A percentile compares a stretch with the other conserved stretches of the same genome.
These are phyloP conservation scores for Agriopis marginaria DNA, from an alignment of 2,888 invertebrate genomes.

Conservation along the genomic window DNA sequence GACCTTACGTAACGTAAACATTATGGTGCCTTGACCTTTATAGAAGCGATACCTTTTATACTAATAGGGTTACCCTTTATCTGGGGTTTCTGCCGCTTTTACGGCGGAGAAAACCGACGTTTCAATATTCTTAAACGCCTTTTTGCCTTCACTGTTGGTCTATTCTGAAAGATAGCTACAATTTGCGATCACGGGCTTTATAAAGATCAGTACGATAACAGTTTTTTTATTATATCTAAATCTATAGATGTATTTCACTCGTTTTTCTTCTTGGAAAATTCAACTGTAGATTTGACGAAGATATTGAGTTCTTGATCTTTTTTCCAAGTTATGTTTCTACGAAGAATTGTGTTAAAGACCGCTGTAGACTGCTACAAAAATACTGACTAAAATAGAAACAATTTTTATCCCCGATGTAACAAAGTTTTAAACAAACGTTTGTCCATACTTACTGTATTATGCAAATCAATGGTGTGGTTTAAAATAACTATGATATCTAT, in stretches of 20 bases:
- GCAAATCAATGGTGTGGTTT: no score
- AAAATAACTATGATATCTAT: no score
- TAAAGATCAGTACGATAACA: not conserved
- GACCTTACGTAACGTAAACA: constrained; percentile 17
- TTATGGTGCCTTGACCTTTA: constrained; percentile 28
- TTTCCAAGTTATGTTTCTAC: no score
- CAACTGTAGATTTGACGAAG: no score
- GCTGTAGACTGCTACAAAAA: no score
- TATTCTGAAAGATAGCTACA: not conserved
- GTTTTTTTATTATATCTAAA: not conserved
- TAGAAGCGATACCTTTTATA: constrained; percentile 5
- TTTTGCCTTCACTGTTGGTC: constrained; percentile 4
- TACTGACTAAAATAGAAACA: no score
- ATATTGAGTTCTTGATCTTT: no score
- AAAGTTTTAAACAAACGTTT: no score
- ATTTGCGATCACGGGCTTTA: not conserved
- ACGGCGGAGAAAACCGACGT: constrained; percentile 2
- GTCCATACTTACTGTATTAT: no score
- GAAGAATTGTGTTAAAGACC: no score
- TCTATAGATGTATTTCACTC: not conserved
- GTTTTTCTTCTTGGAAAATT: no score
- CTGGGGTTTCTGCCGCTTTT: constrained; percentile 4
- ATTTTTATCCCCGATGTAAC: no score
- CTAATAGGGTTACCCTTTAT: constrained; percentile 2
- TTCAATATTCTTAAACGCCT: constrained; percentile 14